Conservation (phyloP, 1,140 invertebrate genomes). For the Heliothis subflexa region DNA sequence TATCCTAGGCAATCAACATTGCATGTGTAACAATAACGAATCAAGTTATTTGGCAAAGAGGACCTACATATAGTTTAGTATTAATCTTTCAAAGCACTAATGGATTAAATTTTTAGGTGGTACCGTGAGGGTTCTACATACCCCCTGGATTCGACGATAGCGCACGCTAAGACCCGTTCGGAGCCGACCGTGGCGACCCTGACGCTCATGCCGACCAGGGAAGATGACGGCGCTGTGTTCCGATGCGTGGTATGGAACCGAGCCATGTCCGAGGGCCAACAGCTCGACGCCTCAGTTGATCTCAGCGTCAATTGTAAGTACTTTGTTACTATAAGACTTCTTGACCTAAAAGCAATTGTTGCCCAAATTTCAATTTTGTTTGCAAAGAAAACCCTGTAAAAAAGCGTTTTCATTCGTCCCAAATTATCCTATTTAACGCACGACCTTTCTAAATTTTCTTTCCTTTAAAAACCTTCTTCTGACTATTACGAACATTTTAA, state of each 20-base stretch:
- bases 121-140: conserved; percentile 89
- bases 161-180: conserved; percentile 89
- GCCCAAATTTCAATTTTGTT: background rate
- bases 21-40: background rate
- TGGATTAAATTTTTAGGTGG: conserved; percentile 86
- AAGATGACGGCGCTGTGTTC: conserved; percentile 94
- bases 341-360: background rate
- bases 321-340: background rate
- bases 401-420: too few species aligned
- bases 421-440: too few species aligned
- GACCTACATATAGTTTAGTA: too few species aligned
- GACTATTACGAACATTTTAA: too few species aligned
- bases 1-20: background rate
- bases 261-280: conserved; percentile 92
- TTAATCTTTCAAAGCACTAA: background rate
- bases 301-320: conserved; percentile 96
- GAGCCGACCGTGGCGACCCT: conserved; percentile 91
- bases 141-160: conserved; percentile 89
- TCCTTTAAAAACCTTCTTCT: too few species aligned
- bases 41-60: too few species aligned
- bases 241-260: conserved; percentile 95
- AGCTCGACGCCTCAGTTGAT: conserved; percentile 91
- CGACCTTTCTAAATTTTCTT: too few species aligned
- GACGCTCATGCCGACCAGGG: conserved; percentile 90
- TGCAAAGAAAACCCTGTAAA: background rate